Evolutionary conservation across 1,140 invertebrate species (phyloP).

Genomic region (Aricia agestis): DNA sequence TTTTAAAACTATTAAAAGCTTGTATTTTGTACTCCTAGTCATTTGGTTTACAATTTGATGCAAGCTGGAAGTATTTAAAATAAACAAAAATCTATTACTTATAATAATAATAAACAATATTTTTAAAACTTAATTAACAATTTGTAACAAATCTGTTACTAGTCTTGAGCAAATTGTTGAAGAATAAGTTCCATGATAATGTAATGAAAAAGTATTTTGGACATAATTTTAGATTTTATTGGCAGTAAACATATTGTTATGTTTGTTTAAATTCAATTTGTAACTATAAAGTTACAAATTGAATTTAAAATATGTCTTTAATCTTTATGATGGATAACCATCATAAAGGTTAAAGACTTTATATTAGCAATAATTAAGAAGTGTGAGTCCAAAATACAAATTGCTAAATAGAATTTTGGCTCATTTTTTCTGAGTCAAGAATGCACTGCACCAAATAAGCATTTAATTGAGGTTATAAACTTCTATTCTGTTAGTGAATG

Average conservation of each 20-base stretch:
- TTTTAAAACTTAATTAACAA: no score
- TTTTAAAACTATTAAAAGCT: no score
- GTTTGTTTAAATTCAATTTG: not conserved
- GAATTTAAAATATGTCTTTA: not conserved
- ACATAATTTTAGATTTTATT: constrained; percentile 7
- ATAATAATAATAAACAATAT: no score
- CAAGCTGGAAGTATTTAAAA: no score
- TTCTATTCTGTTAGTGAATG: no score
- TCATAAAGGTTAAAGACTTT: not conserved
- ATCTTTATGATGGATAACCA: not conserved
- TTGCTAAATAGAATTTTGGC: constrained; percentile 5
- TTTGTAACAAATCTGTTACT: not conserved
- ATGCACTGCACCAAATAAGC: constrained; percentile 39
- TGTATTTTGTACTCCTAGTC: no score
- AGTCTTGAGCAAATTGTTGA: not conserved
- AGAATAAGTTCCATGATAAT: not conserved
- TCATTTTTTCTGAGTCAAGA: not conserved
- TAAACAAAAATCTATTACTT: no score
- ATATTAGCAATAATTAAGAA: no score
- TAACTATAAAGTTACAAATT: not conserved
- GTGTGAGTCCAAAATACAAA: constrained; percentile 13
- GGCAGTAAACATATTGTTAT: not conserved
- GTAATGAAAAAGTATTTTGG: constrained; percentile 19
- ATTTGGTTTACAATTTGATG: no score
- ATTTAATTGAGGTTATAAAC: constrained; percentile 30